Evolutionary conservation across 2,113 vertebrate genomes (phyloP).

Genomic region (Eulacestoma nigropectus): DNA sequence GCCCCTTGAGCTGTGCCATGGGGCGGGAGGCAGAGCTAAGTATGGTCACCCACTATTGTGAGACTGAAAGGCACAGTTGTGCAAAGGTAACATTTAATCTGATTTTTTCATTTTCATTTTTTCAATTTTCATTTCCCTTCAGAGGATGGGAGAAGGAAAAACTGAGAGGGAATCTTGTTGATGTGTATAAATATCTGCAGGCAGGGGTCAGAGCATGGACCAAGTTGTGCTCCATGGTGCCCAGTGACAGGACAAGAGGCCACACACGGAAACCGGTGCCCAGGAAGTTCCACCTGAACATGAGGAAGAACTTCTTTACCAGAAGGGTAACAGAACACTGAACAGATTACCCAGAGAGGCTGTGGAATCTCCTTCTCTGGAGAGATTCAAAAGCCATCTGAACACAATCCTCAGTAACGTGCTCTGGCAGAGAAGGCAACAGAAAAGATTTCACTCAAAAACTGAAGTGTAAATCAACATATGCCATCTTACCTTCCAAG

Average conservation of each 20-base stretch:
- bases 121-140: background rate
- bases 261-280: background rate
- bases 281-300: background rate
- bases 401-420: background rate
- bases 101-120: background rate
- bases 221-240: background rate
- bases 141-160: background rate
- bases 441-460: background rate
- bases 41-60: background rate
- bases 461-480: background rate
- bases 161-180: background rate
- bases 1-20: no score
- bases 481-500: constrained; percentile 85
- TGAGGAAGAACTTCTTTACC: background rate
- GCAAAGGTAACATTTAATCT: background rate
- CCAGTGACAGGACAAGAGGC: background rate
- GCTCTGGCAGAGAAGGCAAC: background rate
- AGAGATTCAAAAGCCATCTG: background rate
- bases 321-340: background rate
- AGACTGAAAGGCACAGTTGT: background rate
- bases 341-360: background rate
- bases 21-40: background rate
- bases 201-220: background rate
- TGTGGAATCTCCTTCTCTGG: background rate
- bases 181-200: background rate